These are phyloP conservation scores for Felis catus DNA, from an alignment of 2,113 vertebrate genomes.

Conservation along the genomic window DNA sequence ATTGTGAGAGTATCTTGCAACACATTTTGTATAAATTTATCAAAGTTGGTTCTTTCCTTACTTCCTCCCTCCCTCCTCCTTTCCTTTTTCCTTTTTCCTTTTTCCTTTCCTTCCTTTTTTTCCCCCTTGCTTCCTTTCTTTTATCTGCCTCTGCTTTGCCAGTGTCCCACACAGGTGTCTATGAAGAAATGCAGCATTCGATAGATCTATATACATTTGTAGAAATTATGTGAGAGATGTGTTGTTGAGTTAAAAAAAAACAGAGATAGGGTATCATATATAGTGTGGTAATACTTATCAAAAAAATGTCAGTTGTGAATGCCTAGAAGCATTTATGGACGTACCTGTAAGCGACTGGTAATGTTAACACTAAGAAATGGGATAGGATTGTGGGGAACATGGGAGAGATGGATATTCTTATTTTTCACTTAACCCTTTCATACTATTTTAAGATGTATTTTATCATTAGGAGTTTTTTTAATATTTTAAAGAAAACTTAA, in stretches of 20 bases:
- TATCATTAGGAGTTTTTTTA: neutral
- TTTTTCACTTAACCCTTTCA: neutral
- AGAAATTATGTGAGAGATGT: neutral
- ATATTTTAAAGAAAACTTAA: conserved; percentile 13
- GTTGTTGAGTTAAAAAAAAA: neutral
- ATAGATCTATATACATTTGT: neutral
- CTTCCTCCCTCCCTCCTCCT: neutral
- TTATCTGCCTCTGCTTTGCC: neutral
- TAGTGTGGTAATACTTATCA: neutral
- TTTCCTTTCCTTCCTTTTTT: neutral
- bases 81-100: neutral
- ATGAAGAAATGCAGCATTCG: neutral
- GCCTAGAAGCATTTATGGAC: neutral
- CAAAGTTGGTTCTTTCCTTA: neutral
- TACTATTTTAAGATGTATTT: neutral
- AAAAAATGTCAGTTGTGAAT: neutral
- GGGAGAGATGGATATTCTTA: neutral
- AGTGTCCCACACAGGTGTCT: neutral
- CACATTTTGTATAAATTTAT: neutral
- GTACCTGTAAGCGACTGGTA: neutral
- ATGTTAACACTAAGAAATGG: neutral
- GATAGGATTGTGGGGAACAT: neutral
- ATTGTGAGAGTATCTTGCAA: neutral
- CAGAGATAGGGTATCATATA: neutral
- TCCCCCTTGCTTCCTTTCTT: neutral